Evolutionary conservation across 2,113 vertebrate species (phyloP), one percentile per base, ranked within the genome.

Genomic region (Solea solea): DNA sequence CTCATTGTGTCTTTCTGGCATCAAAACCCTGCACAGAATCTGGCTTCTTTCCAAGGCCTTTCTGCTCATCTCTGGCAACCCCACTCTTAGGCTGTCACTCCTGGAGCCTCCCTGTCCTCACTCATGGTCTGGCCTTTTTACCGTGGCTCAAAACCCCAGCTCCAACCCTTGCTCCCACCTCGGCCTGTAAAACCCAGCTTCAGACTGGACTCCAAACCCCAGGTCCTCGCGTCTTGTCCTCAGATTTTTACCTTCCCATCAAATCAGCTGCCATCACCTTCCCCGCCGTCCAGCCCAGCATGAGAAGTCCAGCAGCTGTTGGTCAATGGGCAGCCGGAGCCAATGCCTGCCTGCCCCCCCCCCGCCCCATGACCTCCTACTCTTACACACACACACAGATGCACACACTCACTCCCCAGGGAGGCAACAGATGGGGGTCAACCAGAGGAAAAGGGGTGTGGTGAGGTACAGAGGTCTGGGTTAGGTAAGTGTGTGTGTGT

Each of bases 291-390:
- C 85, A 39, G 65, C 91, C 65, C 91, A 90, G 88, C 91, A 89
- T 93, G 93, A 92, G 91, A 94, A 92, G 86, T 81, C 81, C 34
- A 87, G 90, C 93, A 94, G 94, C 93, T 94, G 94, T 90, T 93
- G 86, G 89, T 90, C 90, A 89, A 89, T 90, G 91, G 92, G 84
- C 88, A 89, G 87, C 83, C 84, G 76, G 87, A 74, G 87, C 88
- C 91, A 90, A 90, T 83, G 92, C 90, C 91, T 86, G 86, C 79
- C 81, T 86, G 90, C 67, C 82, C 88, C 88, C 85, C 86, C 85
- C 83, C 83, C 85, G 5, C 34, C 34, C 5, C 34, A 34, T 90
- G 88, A 90, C 90, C 88, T 84, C 78, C 81, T 76, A 88, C 82
- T 82, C 80, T 75, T 41, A 88, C 78, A 82, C 81, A 76, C 42